Conservation (phyloP, 2,797 vertebrate genomes). For the Odontamblyopus rebecca region DNA sequence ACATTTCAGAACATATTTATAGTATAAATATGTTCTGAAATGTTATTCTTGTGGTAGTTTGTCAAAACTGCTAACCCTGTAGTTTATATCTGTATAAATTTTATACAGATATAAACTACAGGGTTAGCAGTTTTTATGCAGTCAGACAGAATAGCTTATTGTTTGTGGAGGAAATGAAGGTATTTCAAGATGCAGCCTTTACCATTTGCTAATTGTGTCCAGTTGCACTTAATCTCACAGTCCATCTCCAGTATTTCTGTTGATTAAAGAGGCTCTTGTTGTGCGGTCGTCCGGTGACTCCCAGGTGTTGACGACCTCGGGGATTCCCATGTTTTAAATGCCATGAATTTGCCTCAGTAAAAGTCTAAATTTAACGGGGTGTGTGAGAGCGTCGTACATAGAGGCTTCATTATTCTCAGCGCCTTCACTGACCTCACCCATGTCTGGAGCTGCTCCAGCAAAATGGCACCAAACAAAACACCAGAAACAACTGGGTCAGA, state of each 20-base stretch:
- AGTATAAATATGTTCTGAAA: too few species aligned
- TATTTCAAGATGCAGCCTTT: too few species aligned
- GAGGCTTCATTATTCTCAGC: constrained; percentile 68
- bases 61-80: too few species aligned
- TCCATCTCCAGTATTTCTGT: constrained; percentile 21
- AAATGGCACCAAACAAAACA: constrained; percentile 10
- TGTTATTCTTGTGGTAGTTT: too few species aligned
- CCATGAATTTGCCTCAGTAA: constrained; percentile 27
- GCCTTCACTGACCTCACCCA: constrained; percentile 56
- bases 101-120: too few species aligned
- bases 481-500: constrained; percentile 33
- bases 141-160: too few species aligned
- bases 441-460: constrained; percentile 60
- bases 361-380: constrained; percentile 63
- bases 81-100: too few species aligned
- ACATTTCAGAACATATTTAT: too few species aligned
- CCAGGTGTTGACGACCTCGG: constrained; percentile 53
- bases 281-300: constrained; percentile 46
- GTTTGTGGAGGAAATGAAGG: too few species aligned
- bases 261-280: constrained; percentile 61
- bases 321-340: constrained; percentile 31
- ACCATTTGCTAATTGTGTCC: too few species aligned
- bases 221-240: too few species aligned
- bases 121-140: too few species aligned
- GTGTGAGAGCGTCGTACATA: constrained; percentile 61